Conservation (phyloP, 1,140 invertebrate species). For the Sycobia sp. region DNA sequence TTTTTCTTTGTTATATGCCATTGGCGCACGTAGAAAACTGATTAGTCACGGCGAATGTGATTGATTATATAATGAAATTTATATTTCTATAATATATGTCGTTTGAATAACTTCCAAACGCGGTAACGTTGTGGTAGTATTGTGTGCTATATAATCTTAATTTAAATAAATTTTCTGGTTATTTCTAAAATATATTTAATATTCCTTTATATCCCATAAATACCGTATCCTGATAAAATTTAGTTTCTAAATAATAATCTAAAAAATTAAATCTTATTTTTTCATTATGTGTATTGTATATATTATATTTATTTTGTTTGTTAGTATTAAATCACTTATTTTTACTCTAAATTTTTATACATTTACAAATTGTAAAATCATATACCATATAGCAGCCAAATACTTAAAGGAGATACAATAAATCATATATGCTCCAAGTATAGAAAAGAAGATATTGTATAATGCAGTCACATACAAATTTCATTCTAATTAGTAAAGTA, state of each 20-base stretch:
- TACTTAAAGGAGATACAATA: no score
- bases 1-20: constrained; percentile 23
- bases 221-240: constrained; percentile 17
- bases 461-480: no score
- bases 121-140: constrained; percentile 40
- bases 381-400: no score
- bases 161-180: constrained; percentile 44
- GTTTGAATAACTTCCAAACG: constrained; percentile 28
- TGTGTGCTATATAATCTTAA: constrained; percentile 37
- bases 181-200: constrained; percentile 44
- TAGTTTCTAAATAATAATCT: no score
- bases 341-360: not conserved
- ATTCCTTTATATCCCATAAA: constrained; percentile 17
- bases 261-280: no score
- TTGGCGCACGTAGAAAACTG: constrained; percentile 31
- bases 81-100: constrained; percentile 30
- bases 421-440: no score
- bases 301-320: no score
- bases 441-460: no score
- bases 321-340: no score
- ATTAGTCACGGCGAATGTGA: constrained; percentile 27
- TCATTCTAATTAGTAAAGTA: no score
- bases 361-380: not conserved
- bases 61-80: constrained; percentile 13
- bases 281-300: no score